A percentile compares a stretch with the other conserved stretches of the same genome.
phyloP scores from a whole-genome alignment of 1,140 invertebrate species.

The Brachionus paranguensis region DNA sequence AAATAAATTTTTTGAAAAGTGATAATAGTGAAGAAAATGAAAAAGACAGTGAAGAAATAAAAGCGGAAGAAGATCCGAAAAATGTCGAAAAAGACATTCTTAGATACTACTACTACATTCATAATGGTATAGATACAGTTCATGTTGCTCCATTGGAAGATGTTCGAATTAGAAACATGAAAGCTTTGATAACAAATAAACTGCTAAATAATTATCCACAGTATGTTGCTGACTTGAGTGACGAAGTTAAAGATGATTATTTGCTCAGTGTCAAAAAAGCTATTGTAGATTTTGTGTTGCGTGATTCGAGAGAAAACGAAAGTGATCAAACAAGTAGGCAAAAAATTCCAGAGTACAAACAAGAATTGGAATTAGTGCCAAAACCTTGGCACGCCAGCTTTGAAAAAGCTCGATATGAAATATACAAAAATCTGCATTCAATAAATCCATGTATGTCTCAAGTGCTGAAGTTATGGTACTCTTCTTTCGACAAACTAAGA shows the following conservation, averaged over 20 bases:
- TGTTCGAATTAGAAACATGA: slow-evolving; percentile 59
- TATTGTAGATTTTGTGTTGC: slow-evolving; percentile 72
- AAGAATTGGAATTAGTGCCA: slow-evolving; percentile 64
- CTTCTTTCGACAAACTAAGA: slow-evolving; percentile 62
- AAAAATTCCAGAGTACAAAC: slow-evolving; percentile 49
- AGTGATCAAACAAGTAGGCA: slow-evolving; percentile 48
- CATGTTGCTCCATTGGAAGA: slow-evolving; percentile 71
- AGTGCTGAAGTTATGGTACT: slow-evolving; percentile 74
- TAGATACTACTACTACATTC: slow-evolving; percentile 81
- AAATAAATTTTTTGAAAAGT: not conserved
- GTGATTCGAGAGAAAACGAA: slow-evolving; percentile 61
- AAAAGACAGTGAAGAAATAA: slow-evolving; percentile 47
- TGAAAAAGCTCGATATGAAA: slow-evolving; percentile 54
- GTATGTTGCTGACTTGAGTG: slow-evolving; percentile 54
- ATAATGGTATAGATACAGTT: slow-evolving; percentile 76
- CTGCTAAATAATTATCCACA: slow-evolving; percentile 48
- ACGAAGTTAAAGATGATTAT: slow-evolving; percentile 67
- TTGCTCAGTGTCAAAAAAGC: slow-evolving; percentile 77
- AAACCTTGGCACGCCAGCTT: slow-evolving; percentile 62
- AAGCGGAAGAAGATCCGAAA: slow-evolving; percentile 18
- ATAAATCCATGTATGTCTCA: slow-evolving; percentile 75
- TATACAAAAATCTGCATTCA: slow-evolving; percentile 65
- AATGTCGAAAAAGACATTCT: slow-evolving; percentile 20
- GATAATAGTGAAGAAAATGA: not conserved
- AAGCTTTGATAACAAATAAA: slow-evolving; percentile 50